These are phyloP conservation scores for Myripristis jacobus DNA, from an alignment of 2,797 vertebrate species.

Conservation along the genomic window DNA sequence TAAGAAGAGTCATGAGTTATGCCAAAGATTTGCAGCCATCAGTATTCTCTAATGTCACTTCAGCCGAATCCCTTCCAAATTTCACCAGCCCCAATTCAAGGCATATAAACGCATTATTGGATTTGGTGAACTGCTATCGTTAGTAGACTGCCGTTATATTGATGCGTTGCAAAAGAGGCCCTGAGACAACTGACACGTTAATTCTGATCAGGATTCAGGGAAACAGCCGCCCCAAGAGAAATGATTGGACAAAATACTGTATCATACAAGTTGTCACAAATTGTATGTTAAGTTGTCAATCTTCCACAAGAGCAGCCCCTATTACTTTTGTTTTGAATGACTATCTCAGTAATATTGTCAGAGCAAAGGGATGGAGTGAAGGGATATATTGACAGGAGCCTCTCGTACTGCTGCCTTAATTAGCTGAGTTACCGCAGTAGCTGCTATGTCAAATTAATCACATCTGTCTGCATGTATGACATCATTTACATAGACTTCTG, in stretches of 20 bases:
- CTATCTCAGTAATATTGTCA: neutral
- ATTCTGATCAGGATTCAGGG: constrained; percentile 36
- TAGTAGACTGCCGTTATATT: neutral
- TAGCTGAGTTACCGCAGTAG: constrained; percentile 12
- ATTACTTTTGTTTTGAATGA: constrained; percentile 34
- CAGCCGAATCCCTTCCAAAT: neutral
- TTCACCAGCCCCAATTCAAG: neutral
- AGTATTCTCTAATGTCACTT: neutral
- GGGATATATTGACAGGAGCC: constrained; percentile 20
- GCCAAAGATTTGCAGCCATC: neutral
- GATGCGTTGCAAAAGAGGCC: neutral
- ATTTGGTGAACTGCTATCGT: neutral
- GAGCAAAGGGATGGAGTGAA: neutral
- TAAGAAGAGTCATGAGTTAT: neutral
- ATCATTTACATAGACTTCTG: constrained; percentile 17
- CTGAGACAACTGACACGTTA: constrained; percentile 16
- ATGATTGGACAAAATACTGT: constrained; percentile 19
- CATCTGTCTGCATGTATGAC: constrained; percentile 15
- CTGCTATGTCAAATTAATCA: constrained; percentile 30
- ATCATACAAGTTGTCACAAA: constrained; percentile 32
- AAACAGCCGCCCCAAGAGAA: constrained; percentile 11
- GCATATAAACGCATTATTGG: neutral
- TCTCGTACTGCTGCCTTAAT: constrained; percentile 39
- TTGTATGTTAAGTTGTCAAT: constrained; percentile 44
- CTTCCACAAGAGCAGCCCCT: constrained; percentile 20